Conservation (phyloP, 2,113 vertebrate genomes). For the Capreolus pygargus region DNA sequence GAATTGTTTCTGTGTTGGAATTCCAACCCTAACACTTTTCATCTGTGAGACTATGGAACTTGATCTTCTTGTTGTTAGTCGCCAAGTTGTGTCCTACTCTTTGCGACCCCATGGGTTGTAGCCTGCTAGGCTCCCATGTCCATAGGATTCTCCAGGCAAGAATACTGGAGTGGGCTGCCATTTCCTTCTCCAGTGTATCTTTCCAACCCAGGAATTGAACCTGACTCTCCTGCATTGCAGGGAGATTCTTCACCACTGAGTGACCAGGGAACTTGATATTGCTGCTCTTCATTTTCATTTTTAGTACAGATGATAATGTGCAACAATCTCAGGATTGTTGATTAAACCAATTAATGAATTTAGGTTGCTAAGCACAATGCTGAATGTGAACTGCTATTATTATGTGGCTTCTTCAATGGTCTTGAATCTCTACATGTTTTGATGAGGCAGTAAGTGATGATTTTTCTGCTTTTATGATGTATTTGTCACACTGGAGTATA, state of each 20-base stretch:
- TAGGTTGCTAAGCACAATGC: not conserved
- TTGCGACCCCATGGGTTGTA: accelerated
- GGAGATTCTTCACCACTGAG: not conserved
- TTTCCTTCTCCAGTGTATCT: not conserved
- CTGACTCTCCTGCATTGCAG: not conserved
- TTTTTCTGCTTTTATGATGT: not conserved
- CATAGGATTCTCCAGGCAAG: not conserved
- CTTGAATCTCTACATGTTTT: not conserved
- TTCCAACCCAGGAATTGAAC: not conserved
- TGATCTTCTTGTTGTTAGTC: not conserved
- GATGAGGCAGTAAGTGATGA: not conserved
- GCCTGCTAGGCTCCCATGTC: not conserved
- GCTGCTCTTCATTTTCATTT: not conserved
- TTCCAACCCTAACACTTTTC: not conserved
- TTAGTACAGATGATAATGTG: not conserved
- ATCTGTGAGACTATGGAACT: not conserved
- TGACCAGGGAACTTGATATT: not conserved
- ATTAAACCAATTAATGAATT: conserved; percentile 2
- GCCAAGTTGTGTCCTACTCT: not conserved
- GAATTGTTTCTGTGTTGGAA: not conserved
- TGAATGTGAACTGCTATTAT: not conserved
- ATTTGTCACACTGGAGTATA: not conserved
- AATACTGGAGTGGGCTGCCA: not conserved
- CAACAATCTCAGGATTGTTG: not conserved
- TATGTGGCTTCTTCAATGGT: not conserved